These are phyloP conservation scores for Cassiopea andromeda DNA, from an alignment of 30 jellyfish, hydroid and myxozoan genomes.

Conservation along the genomic window DNA sequence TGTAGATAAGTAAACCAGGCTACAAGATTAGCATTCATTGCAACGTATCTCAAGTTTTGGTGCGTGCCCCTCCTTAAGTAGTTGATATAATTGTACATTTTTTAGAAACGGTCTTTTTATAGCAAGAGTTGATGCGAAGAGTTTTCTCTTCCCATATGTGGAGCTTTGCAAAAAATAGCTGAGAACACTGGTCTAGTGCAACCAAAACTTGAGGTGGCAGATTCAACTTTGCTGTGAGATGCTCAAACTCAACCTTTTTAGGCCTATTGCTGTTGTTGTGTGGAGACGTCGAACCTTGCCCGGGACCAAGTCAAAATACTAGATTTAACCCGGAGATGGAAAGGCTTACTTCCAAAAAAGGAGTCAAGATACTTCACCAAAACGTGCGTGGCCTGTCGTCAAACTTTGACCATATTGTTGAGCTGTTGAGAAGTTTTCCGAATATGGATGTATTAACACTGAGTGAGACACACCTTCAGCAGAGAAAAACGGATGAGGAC, in stretches of 20 bases:
- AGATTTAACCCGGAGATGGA: constrained; percentile 53
- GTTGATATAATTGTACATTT: no score
- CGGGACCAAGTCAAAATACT: constrained; percentile 15
- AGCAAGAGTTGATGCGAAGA: no score
- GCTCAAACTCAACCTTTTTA: constrained; percentile 37
- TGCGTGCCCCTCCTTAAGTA: no score
- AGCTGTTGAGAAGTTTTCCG: constrained; percentile 40
- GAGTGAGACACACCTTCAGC: constrained; percentile 61
- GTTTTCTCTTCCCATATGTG: no score
- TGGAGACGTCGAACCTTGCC: constrained; percentile 60
- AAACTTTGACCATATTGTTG: constrained; percentile 42
- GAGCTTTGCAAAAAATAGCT: no score
- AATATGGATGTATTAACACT: constrained; percentile 14
- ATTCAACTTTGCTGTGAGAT: constrained; percentile 22
- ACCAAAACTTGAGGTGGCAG: constrained; percentile 64
- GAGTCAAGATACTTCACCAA: constrained; percentile 49
- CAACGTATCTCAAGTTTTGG: no score
- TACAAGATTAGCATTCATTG: no score
- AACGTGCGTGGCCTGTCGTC: constrained; percentile 62
- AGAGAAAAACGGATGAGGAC: constrained; percentile 54
- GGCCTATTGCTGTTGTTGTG: constrained; percentile 55
- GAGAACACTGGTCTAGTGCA: no score
- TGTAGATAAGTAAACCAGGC: no score
- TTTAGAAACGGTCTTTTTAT: no score
- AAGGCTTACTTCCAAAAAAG: constrained; percentile 13